These are phyloP conservation scores for Mus spicilegus DNA, from an alignment of 2,113 vertebrate genomes.

Conservation along the genomic window DNA sequence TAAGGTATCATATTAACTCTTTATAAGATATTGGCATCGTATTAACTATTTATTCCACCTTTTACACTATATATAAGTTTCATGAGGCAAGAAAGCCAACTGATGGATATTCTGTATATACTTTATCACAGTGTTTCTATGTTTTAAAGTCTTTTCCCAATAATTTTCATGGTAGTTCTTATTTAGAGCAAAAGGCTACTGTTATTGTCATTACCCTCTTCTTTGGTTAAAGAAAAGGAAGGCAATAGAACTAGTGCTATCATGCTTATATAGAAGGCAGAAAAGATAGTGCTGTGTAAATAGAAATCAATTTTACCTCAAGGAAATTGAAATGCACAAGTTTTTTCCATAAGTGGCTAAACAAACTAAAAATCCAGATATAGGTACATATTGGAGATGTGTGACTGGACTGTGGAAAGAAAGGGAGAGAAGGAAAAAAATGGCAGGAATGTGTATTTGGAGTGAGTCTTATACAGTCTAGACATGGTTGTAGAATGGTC, in stretches of 20 bases:
- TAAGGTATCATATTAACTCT: slow-evolving; percentile 1
- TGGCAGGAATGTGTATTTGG: neutral
- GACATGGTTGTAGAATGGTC: neutral
- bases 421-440: neutral
- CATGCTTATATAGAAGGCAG: neutral
- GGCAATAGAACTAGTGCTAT: neutral
- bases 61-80: neutral
- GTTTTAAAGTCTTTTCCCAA: neutral
- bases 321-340: neutral
- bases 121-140: neutral
- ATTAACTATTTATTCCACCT: neutral
- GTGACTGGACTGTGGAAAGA: neutral
- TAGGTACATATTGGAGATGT: neutral
- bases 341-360: neutral
- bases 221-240: neutral
- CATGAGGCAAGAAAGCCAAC: neutral
- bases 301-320: neutral
- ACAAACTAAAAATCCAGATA: neutral
- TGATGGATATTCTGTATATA: neutral
- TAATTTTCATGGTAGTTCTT: neutral
- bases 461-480: neutral
- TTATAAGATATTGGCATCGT: neutral
- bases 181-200: neutral
- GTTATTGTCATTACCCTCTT: neutral
- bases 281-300: neutral